Evolutionary conservation across 2,888 invertebrate species (phyloP).

Genomic region (Stegophylla sp.): DNA sequence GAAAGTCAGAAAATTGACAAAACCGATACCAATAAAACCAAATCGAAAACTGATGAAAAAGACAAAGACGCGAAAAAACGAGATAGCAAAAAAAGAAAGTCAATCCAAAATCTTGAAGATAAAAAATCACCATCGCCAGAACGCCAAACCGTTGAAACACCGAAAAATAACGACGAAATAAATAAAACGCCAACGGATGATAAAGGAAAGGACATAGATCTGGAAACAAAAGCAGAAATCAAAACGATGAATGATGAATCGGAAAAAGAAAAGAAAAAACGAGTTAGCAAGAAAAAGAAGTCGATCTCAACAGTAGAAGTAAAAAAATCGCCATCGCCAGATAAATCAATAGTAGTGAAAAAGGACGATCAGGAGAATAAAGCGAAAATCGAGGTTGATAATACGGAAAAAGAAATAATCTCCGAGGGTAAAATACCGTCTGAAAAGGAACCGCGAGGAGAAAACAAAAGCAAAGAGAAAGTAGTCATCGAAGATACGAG

Average conservation of each 20-base stretch:
- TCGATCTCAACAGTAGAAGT: background rate
- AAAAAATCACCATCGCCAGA: background rate
- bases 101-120: background rate
- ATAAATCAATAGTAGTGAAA: background rate
- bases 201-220: background rate
- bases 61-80: background rate
- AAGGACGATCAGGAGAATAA: background rate
- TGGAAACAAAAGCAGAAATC: background rate
- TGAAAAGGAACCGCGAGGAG: constrained; percentile 62
- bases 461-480: constrained; percentile 63
- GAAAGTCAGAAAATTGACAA: background rate
- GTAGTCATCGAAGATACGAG: constrained; percentile 63
- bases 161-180: background rate
- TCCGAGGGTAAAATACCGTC: too few relatives aligned
- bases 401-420: too few relatives aligned
- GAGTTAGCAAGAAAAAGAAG: background rate
- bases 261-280: constrained; percentile 57
- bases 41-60: background rate
- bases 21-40: background rate
- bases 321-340: background rate
- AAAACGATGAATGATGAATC: background rate
- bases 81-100: background rate
- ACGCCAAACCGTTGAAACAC: background rate
- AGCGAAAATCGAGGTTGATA: background rate
- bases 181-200: background rate